Evolutionary conservation across 2,797 vertebrate species (phyloP).

Genomic region (Etheostoma nigrum): DNA sequence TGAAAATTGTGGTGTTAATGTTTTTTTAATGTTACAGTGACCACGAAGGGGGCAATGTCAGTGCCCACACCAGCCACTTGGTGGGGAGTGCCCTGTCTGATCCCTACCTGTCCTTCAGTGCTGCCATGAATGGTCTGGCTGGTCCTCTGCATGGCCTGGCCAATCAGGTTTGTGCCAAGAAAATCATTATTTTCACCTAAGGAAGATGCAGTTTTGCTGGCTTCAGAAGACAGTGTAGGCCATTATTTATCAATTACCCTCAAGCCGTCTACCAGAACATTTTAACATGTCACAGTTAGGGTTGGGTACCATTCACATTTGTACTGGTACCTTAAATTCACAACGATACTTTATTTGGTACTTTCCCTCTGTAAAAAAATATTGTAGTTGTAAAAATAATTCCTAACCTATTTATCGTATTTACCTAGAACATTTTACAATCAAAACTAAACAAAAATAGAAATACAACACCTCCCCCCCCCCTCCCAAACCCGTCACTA

Average conservation of each 20-base stretch:
- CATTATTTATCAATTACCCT: background rate
- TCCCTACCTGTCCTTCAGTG: conserved; percentile 96
- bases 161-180: conserved; percentile 91
- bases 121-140: conserved; percentile 96
- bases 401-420: too few species aligned
- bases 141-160: conserved; percentile 96
- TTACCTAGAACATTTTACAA: too few species aligned
- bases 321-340: too few species aligned
- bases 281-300: background rate
- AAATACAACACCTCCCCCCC: too few species aligned
- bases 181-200: background rate
- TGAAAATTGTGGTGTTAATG: background rate
- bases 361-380: too few species aligned
- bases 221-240: background rate
- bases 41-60: conserved; percentile 96
- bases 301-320: too few species aligned
- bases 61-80: conserved; percentile 95
- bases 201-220: background rate
- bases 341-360: too few species aligned
- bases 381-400: too few species aligned
- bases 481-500: too few species aligned
- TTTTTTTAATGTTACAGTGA: conserved; percentile 83
- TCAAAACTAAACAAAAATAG: too few species aligned
- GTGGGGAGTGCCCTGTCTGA: conserved; percentile 97
- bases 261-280: background rate